Conservation (phyloP, 2,797 vertebrate species). For the Serranus cabrilla region DNA sequence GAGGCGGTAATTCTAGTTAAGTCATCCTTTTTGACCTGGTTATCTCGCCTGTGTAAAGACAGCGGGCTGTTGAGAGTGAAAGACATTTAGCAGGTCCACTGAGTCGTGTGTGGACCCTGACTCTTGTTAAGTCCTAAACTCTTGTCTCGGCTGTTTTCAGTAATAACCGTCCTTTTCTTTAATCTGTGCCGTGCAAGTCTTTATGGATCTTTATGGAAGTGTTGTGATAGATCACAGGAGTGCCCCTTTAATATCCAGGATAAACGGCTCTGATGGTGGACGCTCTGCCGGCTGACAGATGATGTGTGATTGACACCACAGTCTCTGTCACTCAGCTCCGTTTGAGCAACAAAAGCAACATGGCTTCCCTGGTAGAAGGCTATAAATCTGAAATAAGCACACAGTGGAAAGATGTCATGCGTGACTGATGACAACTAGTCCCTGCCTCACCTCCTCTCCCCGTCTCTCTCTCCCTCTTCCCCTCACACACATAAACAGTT, state of each 20-base stretch:
- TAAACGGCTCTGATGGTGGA: slow-evolving; percentile 36
- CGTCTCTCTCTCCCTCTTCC: slow-evolving; percentile 7
- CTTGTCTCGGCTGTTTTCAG: neutral
- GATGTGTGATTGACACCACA: slow-evolving; percentile 62
- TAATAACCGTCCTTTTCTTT: neutral
- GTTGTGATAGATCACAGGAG: neutral
- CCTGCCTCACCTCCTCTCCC: slow-evolving; percentile 23
- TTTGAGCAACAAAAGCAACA: slow-evolving; percentile 61
- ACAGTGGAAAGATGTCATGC: slow-evolving; percentile 41
- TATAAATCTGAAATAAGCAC: slow-evolving; percentile 63
- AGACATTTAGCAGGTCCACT: neutral
- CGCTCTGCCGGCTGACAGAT: slow-evolving; percentile 41
- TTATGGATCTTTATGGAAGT: neutral
- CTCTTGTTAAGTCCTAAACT: neutral
- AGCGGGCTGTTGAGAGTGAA: neutral
- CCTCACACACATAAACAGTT: slow-evolving; percentile 27
- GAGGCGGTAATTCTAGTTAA: no score
- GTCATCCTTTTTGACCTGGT: no score
- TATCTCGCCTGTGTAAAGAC: neutral
- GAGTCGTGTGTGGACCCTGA: neutral
- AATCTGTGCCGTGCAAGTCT: neutral
- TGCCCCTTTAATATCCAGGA: neutral
- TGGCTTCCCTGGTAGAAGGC: slow-evolving; percentile 49
- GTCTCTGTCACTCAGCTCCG: slow-evolving; percentile 56
- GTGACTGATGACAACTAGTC: slow-evolving; percentile 59